Evolutionary conservation across 2,797 vertebrate genomes (phyloP).

Genomic region (Morelia viridis): DNA sequence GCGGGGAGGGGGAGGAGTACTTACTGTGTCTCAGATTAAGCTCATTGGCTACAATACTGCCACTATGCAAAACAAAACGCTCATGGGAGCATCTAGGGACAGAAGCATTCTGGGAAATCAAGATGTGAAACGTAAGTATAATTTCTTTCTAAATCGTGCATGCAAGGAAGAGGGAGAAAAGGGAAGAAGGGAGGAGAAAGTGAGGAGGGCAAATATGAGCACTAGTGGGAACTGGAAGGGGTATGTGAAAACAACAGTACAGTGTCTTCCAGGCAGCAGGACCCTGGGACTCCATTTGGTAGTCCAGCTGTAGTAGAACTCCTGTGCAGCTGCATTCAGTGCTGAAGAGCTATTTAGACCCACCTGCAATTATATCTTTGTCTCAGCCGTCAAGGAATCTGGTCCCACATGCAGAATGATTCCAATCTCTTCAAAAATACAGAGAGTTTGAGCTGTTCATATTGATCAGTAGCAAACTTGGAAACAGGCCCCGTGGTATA

Average conservation of each 20-base stretch:
- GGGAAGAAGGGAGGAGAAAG: too few species aligned
- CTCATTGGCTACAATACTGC: conserved; percentile 93
- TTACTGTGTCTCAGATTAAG: conserved; percentile 81
- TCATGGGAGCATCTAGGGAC: too few species aligned
- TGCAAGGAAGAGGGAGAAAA: too few species aligned
- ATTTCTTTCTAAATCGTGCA: too few species aligned
- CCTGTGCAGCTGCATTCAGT: neutral
- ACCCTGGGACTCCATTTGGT: neutral
- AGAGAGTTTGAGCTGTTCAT: conserved; percentile 6
- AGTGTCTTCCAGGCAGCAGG: neutral
- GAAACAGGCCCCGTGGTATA: conserved; percentile 10
- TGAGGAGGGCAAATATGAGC: too few species aligned
- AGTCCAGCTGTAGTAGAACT: neutral
- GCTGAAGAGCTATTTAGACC: neutral
- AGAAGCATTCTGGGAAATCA: too few species aligned
- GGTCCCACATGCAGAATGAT: neutral
- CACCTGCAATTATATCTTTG: neutral
- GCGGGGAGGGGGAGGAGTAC: too few species aligned
- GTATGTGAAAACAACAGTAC: too few species aligned
- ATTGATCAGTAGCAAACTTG: neutral
- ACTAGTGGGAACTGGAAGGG: too few species aligned
- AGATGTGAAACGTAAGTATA: too few species aligned
- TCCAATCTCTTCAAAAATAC: neutral
- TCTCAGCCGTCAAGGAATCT: neutral
- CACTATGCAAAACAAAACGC: conserved; percentile 66